phyloP scores from a whole-genome alignment of 2,113 vertebrate genomes.

The Odontophorus gujanensis region DNA sequence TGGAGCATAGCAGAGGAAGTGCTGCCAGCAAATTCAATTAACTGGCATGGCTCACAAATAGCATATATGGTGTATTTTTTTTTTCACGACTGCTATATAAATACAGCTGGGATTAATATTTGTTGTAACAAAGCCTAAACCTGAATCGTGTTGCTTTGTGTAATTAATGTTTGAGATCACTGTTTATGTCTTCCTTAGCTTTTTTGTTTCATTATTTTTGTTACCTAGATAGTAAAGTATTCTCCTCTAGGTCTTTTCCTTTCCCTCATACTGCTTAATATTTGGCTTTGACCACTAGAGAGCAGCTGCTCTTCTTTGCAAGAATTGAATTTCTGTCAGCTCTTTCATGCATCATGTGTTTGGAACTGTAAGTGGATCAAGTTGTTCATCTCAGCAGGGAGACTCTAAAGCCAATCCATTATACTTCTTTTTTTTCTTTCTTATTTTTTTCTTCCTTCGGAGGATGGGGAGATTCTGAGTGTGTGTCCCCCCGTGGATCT shows the following conservation, averaged over 20 bases:
- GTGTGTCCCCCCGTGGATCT: slow-evolving; percentile 40
- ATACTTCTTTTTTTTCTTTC: slow-evolving; percentile 33
- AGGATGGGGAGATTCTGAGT: slow-evolving; percentile 43
- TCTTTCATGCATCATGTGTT: slow-evolving; percentile 83
- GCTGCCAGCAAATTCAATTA: slow-evolving; percentile 84
- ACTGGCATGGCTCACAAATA: slow-evolving; percentile 79
- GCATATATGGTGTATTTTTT: slow-evolving; percentile 68
- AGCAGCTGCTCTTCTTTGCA: slow-evolving; percentile 82
- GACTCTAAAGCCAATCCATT: slow-evolving; percentile 79
- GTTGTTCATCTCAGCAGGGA: slow-evolving; percentile 82
- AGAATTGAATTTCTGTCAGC: slow-evolving; percentile 83
- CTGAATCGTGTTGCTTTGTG: slow-evolving; percentile 63
- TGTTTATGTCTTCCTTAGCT: slow-evolving; percentile 60
- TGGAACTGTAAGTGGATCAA: slow-evolving; percentile 84
- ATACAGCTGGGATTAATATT: slow-evolving; percentile 84
- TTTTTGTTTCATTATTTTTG: slow-evolving; percentile 48
- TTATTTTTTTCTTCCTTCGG: background rate
- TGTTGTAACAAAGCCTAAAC: slow-evolving; percentile 77
- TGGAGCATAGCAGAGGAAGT: slow-evolving; percentile 79
- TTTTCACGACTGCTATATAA: slow-evolving; percentile 80
- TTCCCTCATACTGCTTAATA: slow-evolving; percentile 75
- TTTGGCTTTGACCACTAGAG: slow-evolving; percentile 81
- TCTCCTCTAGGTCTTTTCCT: slow-evolving; percentile 74
- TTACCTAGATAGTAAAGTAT: slow-evolving; percentile 73
- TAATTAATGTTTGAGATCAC: slow-evolving; percentile 74